Evolutionary conservation across 2,888 invertebrate species (phyloP).

Genomic region (Cetonia aurata): DNA sequence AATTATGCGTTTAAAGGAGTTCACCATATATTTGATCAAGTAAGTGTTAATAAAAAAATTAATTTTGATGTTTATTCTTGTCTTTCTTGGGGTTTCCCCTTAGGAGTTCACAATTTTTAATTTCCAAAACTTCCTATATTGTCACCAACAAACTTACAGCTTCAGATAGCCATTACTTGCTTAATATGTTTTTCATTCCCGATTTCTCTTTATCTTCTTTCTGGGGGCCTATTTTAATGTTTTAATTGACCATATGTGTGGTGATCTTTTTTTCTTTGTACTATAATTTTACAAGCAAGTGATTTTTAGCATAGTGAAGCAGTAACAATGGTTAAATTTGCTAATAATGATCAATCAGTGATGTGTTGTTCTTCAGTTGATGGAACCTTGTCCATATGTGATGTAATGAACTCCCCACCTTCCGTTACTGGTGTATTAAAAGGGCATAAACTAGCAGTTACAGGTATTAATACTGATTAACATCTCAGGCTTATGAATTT

Average conservation of each 20-base stretch:
- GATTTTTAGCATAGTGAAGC: constrained; percentile 73
- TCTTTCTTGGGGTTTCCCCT: not conserved
- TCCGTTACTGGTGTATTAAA: constrained; percentile 78
- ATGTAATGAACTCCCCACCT: constrained; percentile 79
- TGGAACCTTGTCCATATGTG: constrained; percentile 83
- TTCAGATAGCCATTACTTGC: not conserved
- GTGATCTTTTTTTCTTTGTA: too few species aligned
- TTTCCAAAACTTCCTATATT: too few species aligned
- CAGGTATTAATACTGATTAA: constrained; percentile 66
- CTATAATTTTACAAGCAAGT: not conserved
- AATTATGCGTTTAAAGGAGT: constrained; percentile 90
- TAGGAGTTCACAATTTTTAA: not conserved
- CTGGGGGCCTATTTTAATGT: too few species aligned
- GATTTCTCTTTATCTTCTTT: too few species aligned
- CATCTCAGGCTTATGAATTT: not conserved
- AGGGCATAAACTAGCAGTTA: constrained; percentile 82
- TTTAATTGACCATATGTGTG: too few species aligned
- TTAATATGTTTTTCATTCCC: not conserved
- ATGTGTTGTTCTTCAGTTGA: constrained; percentile 86
- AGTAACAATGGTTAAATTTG: constrained; percentile 85
- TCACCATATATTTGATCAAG: constrained; percentile 91
- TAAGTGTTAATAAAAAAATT: constrained; percentile 55
- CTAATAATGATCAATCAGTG: constrained; percentile 85
- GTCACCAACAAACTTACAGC: too few species aligned
- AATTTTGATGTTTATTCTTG: too few species aligned